Evolutionary conservation across 2,113 vertebrate genomes (phyloP), one percentile per base, ranked within the genome.

Genomic region (Perccottus glenii): DNA sequence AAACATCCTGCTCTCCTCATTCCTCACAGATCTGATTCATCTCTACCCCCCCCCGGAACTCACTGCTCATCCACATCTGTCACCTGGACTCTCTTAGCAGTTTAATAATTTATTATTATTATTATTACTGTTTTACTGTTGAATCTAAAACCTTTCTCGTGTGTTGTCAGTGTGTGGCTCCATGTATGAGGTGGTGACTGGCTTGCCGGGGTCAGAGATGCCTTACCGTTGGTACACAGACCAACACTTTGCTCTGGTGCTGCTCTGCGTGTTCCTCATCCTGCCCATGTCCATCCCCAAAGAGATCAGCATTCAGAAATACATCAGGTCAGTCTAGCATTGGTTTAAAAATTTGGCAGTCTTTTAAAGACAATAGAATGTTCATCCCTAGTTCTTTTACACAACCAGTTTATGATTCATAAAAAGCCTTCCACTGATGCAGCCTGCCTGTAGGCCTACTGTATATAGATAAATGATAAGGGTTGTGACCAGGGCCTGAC

Each of bases 101-200:
- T 27, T 27, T 27, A 27, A 27, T 27, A 27, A 27, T 27, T 27
- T 27, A 27, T 27, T 27, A 27, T 27, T 27, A 27, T 27, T 27
- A 27, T 27, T 27, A 27, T 27, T 27, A 27, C 3, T 27, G 3
- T 27, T 27, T 3, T 27, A 27, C 19, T 3, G 19, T 27, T 27
- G 19, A 27, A n/a, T n/a, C n/a, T n/a, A n/a, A n/a, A n/a, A 27
- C 19, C 19, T 47, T 45, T 53, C 11, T 36, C 15, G 9, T 59
- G 40, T 70, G 57, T 59, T 51, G 0, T 1, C 89, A 98, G 97
- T 98, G 87, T 94, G 92, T 0, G 89, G 93, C 53, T 93, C 94
- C 36, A 66, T 98, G 48, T 93, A 94, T 32, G 75, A 88, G 67
- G 82, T 93, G 0, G 76, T 87, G 4, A 93, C 89, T 0, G 85